These are phyloP conservation scores for Perdix hodgsoniae DNA, from an alignment of 2,797 vertebrate genomes.

Conservation along the genomic window DNA sequence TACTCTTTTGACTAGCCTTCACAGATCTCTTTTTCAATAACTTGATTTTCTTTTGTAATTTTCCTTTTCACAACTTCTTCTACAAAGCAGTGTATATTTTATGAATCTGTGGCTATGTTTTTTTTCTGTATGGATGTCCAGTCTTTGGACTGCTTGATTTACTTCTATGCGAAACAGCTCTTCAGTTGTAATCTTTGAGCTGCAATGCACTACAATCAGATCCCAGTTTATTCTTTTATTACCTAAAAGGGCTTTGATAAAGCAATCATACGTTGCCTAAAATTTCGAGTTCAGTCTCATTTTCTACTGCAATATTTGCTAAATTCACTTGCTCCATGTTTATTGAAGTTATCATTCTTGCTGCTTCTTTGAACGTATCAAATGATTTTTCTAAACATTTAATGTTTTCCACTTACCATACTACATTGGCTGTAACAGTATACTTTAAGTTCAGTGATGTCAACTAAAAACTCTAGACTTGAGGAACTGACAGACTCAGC, in stretches of 20 bases:
- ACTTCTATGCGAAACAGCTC: neutral
- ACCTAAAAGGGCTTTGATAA: neutral
- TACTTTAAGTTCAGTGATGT: neutral
- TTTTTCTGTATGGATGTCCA: neutral
- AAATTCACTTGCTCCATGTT: neutral
- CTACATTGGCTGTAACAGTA: neutral
- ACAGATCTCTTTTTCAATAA: neutral
- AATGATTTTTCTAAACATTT: neutral
- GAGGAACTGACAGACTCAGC: neutral
- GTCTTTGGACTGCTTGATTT: neutral
- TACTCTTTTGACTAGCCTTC: neutral
- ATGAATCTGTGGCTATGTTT: neutral
- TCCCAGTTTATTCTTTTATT: neutral
- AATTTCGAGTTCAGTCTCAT: neutral
- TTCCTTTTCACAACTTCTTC: neutral
- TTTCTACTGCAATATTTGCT: neutral
- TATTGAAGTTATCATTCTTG: neutral
- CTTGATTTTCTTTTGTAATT: neutral
- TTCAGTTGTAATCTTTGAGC: neutral
- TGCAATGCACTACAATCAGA: fast-evolving
- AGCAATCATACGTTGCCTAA: neutral
- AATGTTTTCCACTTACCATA: neutral
- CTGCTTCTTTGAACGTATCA: neutral
- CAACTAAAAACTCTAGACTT: neutral
- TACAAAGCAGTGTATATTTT: neutral